These are phyloP conservation scores for Eupeodes latifasciatus DNA, from an alignment of 2,888 invertebrate species.

Conservation along the genomic window DNA sequence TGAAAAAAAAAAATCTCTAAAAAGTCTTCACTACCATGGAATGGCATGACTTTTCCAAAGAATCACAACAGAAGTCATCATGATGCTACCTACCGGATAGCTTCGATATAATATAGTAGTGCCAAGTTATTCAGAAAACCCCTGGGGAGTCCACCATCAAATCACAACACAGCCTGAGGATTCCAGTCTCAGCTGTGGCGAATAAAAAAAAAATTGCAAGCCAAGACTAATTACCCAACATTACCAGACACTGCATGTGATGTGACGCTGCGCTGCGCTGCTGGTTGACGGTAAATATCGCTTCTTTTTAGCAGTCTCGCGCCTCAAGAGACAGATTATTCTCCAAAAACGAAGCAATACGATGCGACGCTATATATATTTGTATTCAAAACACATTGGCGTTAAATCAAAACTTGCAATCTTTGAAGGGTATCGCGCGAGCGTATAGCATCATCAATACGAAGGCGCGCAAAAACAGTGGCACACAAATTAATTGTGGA, in stretches of 20 bases:
- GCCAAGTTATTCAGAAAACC: constrained; percentile 63
- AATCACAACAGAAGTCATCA: constrained; percentile 52
- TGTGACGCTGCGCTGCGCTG: neutral
- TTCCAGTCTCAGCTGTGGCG: constrained; percentile 26
- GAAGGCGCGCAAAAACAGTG: constrained; percentile 43
- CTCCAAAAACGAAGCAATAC: constrained; percentile 47
- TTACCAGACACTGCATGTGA: constrained; percentile 60
- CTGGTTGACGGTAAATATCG: neutral
- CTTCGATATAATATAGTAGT: neutral
- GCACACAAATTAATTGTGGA: constrained; percentile 72
- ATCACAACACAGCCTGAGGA: constrained; percentile 30
- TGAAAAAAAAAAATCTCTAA: neutral
- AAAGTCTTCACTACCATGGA: constrained; percentile 34
- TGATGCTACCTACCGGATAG: constrained; percentile 59
- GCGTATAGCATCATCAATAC: constrained; percentile 7
- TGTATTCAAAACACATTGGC: constrained; percentile 45
- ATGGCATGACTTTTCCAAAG: constrained; percentile 62
- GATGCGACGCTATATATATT: constrained; percentile 12
- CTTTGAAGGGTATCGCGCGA: constrained; percentile 70
- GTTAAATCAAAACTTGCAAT: constrained; percentile 71
- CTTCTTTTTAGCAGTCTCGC: neutral
- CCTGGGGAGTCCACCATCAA: constrained; percentile 64
- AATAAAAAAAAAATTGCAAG: constrained; percentile 53
- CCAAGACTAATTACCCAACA: constrained; percentile 71
- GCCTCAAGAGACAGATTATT: constrained; percentile 22